phyloP scores from a whole-genome alignment of 2,797 vertebrate species.

The Epinephelus malabaricus region DNA sequence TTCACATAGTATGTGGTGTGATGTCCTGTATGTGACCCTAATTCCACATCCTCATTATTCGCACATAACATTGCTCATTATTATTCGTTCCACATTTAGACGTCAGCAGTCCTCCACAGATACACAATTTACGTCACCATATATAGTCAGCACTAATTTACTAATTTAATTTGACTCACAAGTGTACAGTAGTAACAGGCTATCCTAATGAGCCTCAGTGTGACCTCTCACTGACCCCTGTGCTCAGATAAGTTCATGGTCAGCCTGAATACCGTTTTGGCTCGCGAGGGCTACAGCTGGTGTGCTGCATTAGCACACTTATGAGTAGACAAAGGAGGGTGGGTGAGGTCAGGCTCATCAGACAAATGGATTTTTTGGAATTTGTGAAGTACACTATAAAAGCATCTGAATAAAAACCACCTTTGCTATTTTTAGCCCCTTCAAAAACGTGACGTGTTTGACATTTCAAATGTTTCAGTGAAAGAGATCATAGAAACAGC shows the following conservation, averaged over 20 bases:
- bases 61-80: background rate
- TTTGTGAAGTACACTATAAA: slow-evolving; percentile 37
- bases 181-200: slow-evolving; percentile 21
- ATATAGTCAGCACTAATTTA: slow-evolving; percentile 36
- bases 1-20: background rate
- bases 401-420: slow-evolving; percentile 38
- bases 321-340: slow-evolving; percentile 41
- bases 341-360: slow-evolving; percentile 39
- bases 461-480: slow-evolving; percentile 50
- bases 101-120: slow-evolving; percentile 23
- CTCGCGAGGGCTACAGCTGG: slow-evolving; percentile 36
- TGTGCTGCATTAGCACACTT: slow-evolving; percentile 43
- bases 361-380: slow-evolving; percentile 35
- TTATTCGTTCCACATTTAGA: slow-evolving; percentile 16
- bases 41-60: background rate
- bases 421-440: slow-evolving; percentile 53
- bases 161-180: slow-evolving; percentile 47
- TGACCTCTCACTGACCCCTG: slow-evolving; percentile 54
- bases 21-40: background rate
- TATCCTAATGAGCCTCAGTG: slow-evolving; percentile 43
- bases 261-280: slow-evolving; percentile 31
- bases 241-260: slow-evolving; percentile 46
- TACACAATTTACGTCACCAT: slow-evolving; percentile 27
- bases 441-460: slow-evolving; percentile 31
- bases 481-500: slow-evolving; percentile 18